Base-by-base conservation (phyloP, 2,797 vertebrate species). In the Falco naumanni region DNA sequence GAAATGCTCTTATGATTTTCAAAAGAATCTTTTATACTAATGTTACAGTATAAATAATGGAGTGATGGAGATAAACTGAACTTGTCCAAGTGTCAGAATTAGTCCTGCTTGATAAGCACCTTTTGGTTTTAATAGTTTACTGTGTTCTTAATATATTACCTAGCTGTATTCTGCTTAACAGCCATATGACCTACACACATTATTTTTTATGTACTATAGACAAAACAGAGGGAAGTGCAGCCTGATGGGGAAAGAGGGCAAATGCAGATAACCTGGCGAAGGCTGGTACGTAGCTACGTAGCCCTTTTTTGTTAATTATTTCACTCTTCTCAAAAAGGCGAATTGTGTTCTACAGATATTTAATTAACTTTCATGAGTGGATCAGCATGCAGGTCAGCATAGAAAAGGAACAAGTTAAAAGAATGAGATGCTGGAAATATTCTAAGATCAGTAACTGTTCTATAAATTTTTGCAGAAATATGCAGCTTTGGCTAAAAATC, bases 261-360 rank as follows among this genome's bases (percentile, higher is more conserved):
- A 16, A 12, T 29, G 13, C 54, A 56, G 60, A 6, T 14, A 48
- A 54, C 6, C 12, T 31, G 16, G 28, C 1, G 0, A 16, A 17
- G 25, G 56, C 71, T 11, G 39, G 7, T 21, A 26, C 0, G 1
- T 17, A 31, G 31, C 15, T 21, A 26, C 0, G 1, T 17, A 31
- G 31, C 15, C 12, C 29, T 3, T 8, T 34, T 37, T 37, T 37
- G 37, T 37, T 37, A 37, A 37, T 37, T 9, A 7, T 9, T n/a
- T 8, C 2, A 0, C 3, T 29, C 65, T 34, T 33, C 69, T 71
- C 41, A 25, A n/a, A 69, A 87, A 65, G 16, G 45, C 72, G 21
- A 11, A 24, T 22, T 19, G 34, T 72, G 54, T 84, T 75, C 39
- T 21, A 4, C 14, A 53, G 57, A 14, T 29, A 29, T 1, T 34